These are phyloP conservation scores for Tinamus guttatus DNA, from an alignment of 2,113 vertebrate genomes.

Conservation along the genomic window DNA sequence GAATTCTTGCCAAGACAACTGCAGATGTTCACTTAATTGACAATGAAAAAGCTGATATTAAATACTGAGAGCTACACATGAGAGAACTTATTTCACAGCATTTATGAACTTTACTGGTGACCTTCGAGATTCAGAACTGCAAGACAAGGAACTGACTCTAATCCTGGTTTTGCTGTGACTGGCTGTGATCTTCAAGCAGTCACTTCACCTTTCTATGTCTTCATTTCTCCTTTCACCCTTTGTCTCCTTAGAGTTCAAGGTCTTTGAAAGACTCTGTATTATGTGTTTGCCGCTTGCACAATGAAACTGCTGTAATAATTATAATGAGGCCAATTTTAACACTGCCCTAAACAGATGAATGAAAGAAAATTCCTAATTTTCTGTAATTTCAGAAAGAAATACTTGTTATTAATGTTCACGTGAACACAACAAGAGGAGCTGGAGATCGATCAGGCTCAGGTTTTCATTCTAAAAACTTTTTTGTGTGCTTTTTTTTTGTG, in stretches of 20 bases:
- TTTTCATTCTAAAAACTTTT: slow-evolving; percentile 56
- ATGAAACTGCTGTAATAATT: slow-evolving; percentile 33
- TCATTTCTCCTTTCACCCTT: background rate
- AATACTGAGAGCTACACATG: background rate
- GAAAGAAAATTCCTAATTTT: slow-evolving; percentile 56
- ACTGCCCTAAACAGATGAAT: slow-evolving; percentile 6
- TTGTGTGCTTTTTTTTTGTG: background rate
- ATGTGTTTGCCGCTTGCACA: background rate
- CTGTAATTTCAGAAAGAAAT: slow-evolving; percentile 58
- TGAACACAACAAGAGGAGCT: slow-evolving; percentile 38
- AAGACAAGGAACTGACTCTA: background rate
- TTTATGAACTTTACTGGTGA: background rate
- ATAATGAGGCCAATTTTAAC: slow-evolving; percentile 40
- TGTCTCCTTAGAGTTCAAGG: slow-evolving; percentile 11
- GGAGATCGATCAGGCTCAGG: slow-evolving; percentile 18
- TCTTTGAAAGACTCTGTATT: background rate
- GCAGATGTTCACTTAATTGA: slow-evolving; percentile 29
- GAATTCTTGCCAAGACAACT: slow-evolving; percentile 40
- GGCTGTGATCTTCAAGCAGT: background rate
- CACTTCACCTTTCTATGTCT: slow-evolving; percentile 11
- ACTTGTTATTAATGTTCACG: slow-evolving; percentile 53
- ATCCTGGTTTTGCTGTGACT: slow-evolving; percentile 16
- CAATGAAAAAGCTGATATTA: background rate
- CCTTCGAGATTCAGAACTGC: background rate
- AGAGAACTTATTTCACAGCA: slow-evolving; percentile 12